Percentiles rank a stretch among this genome's conserved stretches.
These are phyloP conservation scores for Paracentrotus lividus DNA, from an alignment of 53 echinoderm and acorn worm genomes.

Conservation along the genomic window DNA sequence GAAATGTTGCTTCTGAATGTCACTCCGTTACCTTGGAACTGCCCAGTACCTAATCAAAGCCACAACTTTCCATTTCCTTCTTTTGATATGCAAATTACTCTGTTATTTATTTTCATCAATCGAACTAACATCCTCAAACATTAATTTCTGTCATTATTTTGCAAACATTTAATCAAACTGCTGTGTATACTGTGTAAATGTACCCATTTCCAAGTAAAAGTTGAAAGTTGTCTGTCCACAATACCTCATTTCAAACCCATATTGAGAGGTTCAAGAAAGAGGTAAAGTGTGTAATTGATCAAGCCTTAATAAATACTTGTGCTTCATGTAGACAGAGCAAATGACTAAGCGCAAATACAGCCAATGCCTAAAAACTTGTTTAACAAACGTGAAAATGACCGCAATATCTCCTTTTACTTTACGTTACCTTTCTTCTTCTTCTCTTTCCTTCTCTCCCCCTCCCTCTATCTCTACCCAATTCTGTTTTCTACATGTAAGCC, in stretches of 20 bases:
- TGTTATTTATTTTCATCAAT: no score
- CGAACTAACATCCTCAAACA: no score
- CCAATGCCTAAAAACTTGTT: slow-evolving; percentile 11
- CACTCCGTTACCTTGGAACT: no score
- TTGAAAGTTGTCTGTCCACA: not conserved
- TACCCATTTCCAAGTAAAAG: no score
- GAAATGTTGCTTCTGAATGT: no score
- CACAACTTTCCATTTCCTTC: no score
- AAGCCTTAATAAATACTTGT: slow-evolving; percentile 24
- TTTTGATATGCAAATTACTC: no score
- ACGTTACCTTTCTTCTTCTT: not conserved
- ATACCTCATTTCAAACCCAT: not conserved
- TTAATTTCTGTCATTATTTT: no score
- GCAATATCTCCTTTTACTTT: not conserved
- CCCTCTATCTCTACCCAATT: not conserved
- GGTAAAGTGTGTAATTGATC: slow-evolving; percentile 44
- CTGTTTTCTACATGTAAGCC: not conserved
- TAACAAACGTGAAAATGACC: slow-evolving; percentile 3
- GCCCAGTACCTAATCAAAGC: no score
- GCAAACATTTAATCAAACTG: no score
- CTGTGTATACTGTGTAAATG: no score
- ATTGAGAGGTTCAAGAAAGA: not conserved
- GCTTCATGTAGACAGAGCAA: slow-evolving; percentile 5
- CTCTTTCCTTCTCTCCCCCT: not conserved
- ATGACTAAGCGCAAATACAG: slow-evolving; percentile 53